Conservation (phyloP, 2,113 vertebrate genomes). For the Catharus minimus region DNA sequence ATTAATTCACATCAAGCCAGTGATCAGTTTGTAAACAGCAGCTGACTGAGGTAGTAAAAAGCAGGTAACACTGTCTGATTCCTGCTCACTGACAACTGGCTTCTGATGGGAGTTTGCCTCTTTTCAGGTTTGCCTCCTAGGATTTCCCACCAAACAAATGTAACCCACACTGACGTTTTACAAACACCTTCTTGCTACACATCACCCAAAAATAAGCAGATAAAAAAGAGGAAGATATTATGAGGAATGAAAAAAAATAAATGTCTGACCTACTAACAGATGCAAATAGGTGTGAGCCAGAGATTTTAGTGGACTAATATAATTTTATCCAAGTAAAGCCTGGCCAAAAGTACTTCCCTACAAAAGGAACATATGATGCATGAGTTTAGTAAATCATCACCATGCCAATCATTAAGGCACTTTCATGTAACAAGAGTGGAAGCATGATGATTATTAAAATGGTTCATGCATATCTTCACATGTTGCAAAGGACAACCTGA, state of each 20-base stretch:
- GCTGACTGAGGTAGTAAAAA: background rate
- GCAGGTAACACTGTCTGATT: background rate
- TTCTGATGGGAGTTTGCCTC: background rate
- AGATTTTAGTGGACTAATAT: background rate
- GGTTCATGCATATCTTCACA: background rate
- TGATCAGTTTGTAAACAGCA: background rate
- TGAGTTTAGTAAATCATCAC: background rate
- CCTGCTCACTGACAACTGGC: background rate
- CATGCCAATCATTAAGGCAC: background rate
- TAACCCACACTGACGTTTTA: background rate
- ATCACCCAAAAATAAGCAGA: background rate
- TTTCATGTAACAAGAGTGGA: background rate
- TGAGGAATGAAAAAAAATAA: background rate
- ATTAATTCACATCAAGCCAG: background rate
- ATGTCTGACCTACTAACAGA: background rate
- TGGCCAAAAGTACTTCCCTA: background rate
- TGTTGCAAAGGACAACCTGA: background rate
- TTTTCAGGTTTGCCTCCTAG: background rate
- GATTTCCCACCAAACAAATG: background rate
- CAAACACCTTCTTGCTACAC: background rate
- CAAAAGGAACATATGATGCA: rapidly evolving
- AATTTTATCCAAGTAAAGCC: background rate
- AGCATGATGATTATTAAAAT: background rate
- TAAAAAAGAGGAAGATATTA: background rate
- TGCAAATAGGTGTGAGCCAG: background rate